Base-by-base conservation (phyloP, 1,140 invertebrate genomes). In the Saccostrea cuccullata region DNA sequence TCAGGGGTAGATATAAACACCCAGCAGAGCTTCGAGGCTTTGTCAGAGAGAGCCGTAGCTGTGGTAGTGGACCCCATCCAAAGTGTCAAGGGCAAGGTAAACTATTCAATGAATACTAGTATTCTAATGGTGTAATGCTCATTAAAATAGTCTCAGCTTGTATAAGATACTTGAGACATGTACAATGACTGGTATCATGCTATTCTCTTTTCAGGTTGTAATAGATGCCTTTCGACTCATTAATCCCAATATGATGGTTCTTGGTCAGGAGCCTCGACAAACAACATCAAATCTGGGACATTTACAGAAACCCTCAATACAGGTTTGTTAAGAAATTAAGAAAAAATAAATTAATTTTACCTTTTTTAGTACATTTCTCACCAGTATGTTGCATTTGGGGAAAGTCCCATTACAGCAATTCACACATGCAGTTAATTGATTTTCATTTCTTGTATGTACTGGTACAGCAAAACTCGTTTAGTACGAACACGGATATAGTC, bases 1-100 rank as follows among this genome's bases (percentile, higher is more conserved):
- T 99, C 99, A n/a, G 96, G 98, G 86, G 99, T 99, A 1, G 99
- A 99, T 95, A 99, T 99, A 91, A 99, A 99, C 93, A 99, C 99
- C 15, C 99, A 99, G 94, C 99, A 99, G 94, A 99, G 98, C 91
- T 99, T 99, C 95, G 99, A 99, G 96, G 98, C 99, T 12, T 95
- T 99, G 0, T 99, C 98, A 82, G 99, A 99, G 94, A 96, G 99
- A 94, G 99, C 99, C 40, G 99, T 99, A 0, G 99, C 99, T 90
- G 99, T 99, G 91, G 99, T 99, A 8, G 98, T 99, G 77, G 99
- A 99, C 96, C 99, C 99, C 6, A 99, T 99, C 94, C 99, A 99
- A 94, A 99, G 98, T 89, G 99, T 99, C 0, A 99, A 99, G 96
- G 98, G 97, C 94, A 96, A 96, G 93, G 96, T 96, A 70, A 87